phyloP scores from a whole-genome alignment of 2,113 vertebrate species.

The Hypocryptadius cinnamomeus region DNA sequence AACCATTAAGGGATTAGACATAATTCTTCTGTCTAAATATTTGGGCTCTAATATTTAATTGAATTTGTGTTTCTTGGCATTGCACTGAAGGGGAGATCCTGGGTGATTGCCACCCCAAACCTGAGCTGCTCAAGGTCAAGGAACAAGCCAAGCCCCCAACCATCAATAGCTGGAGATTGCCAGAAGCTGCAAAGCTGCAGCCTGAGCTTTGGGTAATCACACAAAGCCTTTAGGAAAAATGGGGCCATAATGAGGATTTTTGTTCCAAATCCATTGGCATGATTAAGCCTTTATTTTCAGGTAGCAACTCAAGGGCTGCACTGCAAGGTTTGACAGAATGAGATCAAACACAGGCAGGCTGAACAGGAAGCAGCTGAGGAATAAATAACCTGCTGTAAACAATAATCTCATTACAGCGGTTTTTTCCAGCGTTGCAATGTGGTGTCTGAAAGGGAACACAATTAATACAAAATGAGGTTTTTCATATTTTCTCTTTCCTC shows the following conservation, averaged over 20 bases:
- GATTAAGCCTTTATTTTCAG: conserved; percentile 33
- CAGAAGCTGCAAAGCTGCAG: not conserved
- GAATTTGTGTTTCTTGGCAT: not conserved
- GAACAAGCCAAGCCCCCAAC: not conserved
- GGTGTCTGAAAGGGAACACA: not conserved
- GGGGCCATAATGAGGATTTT: conserved; percentile 37
- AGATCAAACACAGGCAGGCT: not conserved
- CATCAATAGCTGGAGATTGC: conserved; percentile 24
- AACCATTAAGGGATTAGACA: not conserved
- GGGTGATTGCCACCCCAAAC: not conserved
- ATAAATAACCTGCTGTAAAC: conserved; percentile 25
- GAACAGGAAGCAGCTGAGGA: not conserved
- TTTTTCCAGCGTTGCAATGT: not conserved
- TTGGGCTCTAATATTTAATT: not conserved
- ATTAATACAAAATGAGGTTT: not conserved
- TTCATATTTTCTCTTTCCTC: not conserved
- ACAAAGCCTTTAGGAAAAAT: conserved; percentile 36
- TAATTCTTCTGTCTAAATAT: not conserved
- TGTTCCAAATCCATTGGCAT: not conserved
- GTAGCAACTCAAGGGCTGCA: not conserved
- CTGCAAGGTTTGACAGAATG: not conserved
- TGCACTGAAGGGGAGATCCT: not conserved
- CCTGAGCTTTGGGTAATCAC: conserved; percentile 10
- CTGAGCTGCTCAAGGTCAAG: conserved; percentile 40
- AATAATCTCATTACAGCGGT: not conserved